Base-by-base conservation (phyloP, 2,113 vertebrate species). In the Leptodactylus fuscus region DNA sequence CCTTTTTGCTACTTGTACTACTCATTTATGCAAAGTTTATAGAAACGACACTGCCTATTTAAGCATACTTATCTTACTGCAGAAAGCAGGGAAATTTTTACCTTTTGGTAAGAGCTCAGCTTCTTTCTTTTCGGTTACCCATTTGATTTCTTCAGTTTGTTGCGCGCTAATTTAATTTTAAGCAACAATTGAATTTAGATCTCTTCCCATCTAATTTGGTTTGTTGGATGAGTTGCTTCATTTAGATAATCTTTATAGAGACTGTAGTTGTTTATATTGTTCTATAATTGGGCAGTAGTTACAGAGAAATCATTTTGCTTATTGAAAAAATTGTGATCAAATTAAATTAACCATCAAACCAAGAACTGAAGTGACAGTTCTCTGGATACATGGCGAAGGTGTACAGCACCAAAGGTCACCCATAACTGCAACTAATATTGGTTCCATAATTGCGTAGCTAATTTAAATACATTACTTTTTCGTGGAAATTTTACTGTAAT, bases 141-240 rank as follows among this genome's bases (percentile, higher is more conserved):
- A 24, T 46, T 73, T 7, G 4, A 24, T 44, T 44, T 46, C 38
- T 12, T 73, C 5, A 10, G 11, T 73, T 46, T 24, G 22, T 29
- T 46, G 1, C 24, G 20, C 44, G 36, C 69, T 73, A 46, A 73
- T 46, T 24, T 73, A 44, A 73, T 73, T 73, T 73, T 12, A 46
- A 44, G n/a, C 38, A 44, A 27, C 70, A 73, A 73, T 44, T 73
- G 20, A 73, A 46, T 73, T 73, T n/a, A 73, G 70, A 41, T 73
- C 22, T 24, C 22, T 46, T 46, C 13, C n/a, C 36, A 53, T 12
- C 49, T 36, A 51, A 76, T 51, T 76, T 76, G 48, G 16, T 34
- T 76, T 76, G 48, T 76, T 76, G 24, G 29, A 51, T 10, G 48
- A 51, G 16, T 69, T 36, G 29, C 65, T 38, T 38, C 29, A 22